These are phyloP conservation scores for Dinothrombium tinctorium DNA, from an alignment of 1,140 invertebrate species.

Conservation along the genomic window DNA sequence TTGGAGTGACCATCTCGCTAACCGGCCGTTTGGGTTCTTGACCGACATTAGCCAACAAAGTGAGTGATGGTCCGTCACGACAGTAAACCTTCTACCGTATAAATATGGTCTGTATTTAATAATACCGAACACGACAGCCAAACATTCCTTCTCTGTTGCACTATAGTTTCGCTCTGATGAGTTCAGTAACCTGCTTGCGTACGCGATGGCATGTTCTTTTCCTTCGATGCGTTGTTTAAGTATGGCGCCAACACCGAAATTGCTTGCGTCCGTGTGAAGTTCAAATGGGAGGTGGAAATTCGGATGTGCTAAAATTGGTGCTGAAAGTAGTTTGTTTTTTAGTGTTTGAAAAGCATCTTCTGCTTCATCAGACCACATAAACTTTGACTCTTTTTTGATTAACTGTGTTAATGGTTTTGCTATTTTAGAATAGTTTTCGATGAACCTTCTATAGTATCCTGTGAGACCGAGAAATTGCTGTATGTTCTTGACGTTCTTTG, in stretches of 20 bases:
- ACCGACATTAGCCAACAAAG: not conserved
- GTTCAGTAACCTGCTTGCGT: not conserved
- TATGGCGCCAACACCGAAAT: no score
- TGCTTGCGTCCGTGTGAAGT: no score
- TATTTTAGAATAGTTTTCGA: slow-evolving; percentile 15
- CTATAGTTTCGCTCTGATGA: not conserved
- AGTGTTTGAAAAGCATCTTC: no score
- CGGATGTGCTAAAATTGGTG: no score
- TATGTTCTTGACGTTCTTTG: slow-evolving; percentile 19
- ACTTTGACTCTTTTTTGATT: no score
- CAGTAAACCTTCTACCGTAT: not conserved
- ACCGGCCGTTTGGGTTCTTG: not conserved
- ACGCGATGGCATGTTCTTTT: no score
- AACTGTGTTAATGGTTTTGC: slow-evolving; percentile 18
- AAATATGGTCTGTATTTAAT: not conserved
- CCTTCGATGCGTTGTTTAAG: no score
- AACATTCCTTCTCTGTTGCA: not conserved
- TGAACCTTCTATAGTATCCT: not conserved
- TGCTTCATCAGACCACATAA: no score
- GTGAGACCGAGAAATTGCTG: slow-evolving; percentile 23
- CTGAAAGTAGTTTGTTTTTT: no score
- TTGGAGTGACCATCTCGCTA: slow-evolving; percentile 3
- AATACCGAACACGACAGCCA: not conserved
- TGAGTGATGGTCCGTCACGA: not conserved
- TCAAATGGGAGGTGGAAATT: no score